Base-by-base conservation (phyloP, 1,140 invertebrate genomes). In the Nomia melanderi region DNA sequence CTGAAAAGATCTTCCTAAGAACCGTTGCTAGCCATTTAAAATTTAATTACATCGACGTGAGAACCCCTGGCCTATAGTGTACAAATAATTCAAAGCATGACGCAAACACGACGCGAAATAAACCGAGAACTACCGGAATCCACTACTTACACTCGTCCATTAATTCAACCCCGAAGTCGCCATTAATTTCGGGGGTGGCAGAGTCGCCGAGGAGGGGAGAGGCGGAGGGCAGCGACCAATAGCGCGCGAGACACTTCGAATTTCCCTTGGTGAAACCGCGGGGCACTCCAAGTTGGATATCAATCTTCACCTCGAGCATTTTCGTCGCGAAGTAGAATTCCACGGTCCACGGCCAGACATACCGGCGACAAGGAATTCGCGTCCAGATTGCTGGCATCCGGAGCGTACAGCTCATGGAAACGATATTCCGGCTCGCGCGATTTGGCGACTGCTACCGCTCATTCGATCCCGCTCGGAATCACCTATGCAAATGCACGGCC, bases 401-500 rank as follows among this genome's bases (percentile, higher is more conserved):
- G 12, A 17, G 25, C 54, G 56, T 39, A 33, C n/a, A 33, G 39
- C 41, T 29, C 39, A 29, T 63, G 41, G 33, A 72, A 72, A 72
- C 70, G 57, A 72, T 72, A 50, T 63, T 25, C 60, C 25, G 20
- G 25, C 12, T 25, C 47, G 47, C n/a, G 39, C 36, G n/a, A 66
- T 67, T 56, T 56, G 72, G 50, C 65, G 47, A 29, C 31, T 41
- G 33, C 12, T 39, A n/a, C n/a, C 65, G 50, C 56, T 67, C 36
- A 56, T 75, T 75, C 39, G 72, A 67, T 36, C 27, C 27, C 11
- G 7, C 36, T 12, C 20, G 5, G 20, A 56, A 20, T 33, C n/a
- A 33, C 33, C 25, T 67, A 67, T 75, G 72, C 62, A 66, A 56
- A 74, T 74, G 29, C 41, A n/a, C n/a, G n/a, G n/a, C n/a, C n/a